These are phyloP conservation scores for Puma concolor DNA, from an alignment of 2,113 vertebrate genomes.

Conservation along the genomic window DNA sequence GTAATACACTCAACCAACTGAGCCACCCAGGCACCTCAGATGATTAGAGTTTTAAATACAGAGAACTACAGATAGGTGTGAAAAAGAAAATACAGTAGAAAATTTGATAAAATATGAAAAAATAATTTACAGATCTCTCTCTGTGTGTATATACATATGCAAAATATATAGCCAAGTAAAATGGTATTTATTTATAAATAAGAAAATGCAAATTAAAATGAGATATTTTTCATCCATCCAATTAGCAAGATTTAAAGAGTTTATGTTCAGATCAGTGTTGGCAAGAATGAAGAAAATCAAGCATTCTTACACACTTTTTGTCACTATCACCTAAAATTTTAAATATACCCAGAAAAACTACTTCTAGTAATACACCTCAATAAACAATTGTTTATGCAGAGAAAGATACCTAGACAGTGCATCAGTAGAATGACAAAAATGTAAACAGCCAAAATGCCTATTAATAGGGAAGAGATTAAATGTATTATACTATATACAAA, in stretches of 20 bases:
- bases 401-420: neutral
- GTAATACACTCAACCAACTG: too few species aligned
- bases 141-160: neutral
- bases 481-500: neutral
- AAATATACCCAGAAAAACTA: constrained; percentile 11
- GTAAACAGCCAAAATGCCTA: neutral
- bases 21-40: too few species aligned
- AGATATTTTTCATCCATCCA: neutral
- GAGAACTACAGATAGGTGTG: neutral
- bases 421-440: neutral
- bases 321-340: neutral
- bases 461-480: neutral
- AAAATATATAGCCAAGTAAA: neutral
- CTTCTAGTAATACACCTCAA: neutral
- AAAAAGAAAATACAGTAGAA: neutral
- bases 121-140: neutral
- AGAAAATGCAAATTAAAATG: neutral
- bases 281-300: neutral
- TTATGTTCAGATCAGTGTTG: neutral
- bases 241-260: neutral
- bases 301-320: neutral
- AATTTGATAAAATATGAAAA: neutral
- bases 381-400: constrained; percentile 14
- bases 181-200: neutral
- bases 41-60: constrained; percentile 7